phyloP scores from a whole-genome alignment of 2,888 invertebrate genomes.

The Baccha elongata region DNA sequence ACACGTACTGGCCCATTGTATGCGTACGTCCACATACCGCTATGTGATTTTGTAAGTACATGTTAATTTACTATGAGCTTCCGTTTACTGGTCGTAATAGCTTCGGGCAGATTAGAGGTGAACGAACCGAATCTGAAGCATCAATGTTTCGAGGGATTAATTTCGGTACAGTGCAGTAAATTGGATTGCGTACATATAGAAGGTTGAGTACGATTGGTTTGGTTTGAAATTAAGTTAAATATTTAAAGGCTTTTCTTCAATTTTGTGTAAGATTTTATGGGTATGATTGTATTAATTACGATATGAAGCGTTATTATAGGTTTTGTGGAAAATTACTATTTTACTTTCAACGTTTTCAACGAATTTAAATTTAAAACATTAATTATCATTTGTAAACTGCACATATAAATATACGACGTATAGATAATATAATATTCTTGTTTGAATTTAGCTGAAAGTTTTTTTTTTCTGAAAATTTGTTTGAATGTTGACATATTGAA shows the following conservation, averaged over 20 bases:
- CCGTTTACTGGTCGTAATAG: slow-evolving; percentile 55
- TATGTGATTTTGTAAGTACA: slow-evolving; percentile 47
- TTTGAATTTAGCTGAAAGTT: too few species aligned
- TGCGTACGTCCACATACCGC: background rate
- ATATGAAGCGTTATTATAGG: too few species aligned
- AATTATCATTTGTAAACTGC: too few species aligned
- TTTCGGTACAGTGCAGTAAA: background rate
- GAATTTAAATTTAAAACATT: too few species aligned
- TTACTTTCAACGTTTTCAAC: too few species aligned
- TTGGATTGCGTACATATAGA: background rate
- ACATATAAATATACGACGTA: too few species aligned
- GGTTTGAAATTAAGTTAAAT: background rate
- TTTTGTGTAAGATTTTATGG: too few species aligned
- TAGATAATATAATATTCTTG: too few species aligned
- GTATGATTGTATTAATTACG: too few species aligned
- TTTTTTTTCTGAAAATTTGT: too few species aligned
- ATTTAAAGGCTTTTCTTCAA: background rate
- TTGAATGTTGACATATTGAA: too few species aligned
- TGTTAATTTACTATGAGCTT: slow-evolving; percentile 67
- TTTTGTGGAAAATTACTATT: too few species aligned
- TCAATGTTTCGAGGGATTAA: slow-evolving; percentile 49
- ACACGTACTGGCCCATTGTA: slow-evolving; percentile 9
- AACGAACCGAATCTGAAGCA: slow-evolving; percentile 28
- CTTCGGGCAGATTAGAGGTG: slow-evolving; percentile 47
- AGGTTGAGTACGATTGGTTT: background rate